Conservation (phyloP, 2,888 invertebrate species). For the Ormyrus nitidulus region DNA sequence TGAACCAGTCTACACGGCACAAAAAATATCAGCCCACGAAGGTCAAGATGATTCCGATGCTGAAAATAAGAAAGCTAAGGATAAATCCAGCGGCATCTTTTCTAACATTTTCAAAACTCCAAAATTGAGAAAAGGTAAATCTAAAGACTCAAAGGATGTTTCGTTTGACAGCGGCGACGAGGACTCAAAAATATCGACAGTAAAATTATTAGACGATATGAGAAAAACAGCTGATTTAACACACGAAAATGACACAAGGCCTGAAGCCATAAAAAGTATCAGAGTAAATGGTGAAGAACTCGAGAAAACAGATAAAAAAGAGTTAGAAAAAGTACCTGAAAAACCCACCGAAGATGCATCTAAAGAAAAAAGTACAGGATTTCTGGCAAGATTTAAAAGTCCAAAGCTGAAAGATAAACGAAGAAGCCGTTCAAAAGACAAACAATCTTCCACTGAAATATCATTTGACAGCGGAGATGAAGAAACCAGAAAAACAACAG, state of each 20-base stretch:
- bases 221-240: conserved; percentile 59
- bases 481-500: conserved; percentile 65
- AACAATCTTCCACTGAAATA: conserved; percentile 66
- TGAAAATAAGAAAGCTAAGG: conserved; percentile 66
- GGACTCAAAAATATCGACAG: conserved; percentile 62
- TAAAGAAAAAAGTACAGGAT: conserved; percentile 62
- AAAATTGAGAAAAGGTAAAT: conserved; percentile 68
- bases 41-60: conserved; percentile 61
- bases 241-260: conserved; percentile 25
- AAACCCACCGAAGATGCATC: conserved; percentile 40
- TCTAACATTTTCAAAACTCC: conserved; percentile 71
- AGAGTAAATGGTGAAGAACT: conserved; percentile 52
- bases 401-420: conserved; percentile 66
- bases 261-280: background rate
- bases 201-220: conserved; percentile 63
- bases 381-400: conserved; percentile 66
- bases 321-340: conserved; percentile 56
- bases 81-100: conserved; percentile 68
- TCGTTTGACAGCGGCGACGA: conserved; percentile 72
- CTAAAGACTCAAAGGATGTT: conserved; percentile 68
- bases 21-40: conserved; percentile 55
- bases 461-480: conserved; percentile 71
- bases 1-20: conserved; percentile 66
- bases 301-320: conserved; percentile 40
- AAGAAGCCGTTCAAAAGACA: conserved; percentile 66